Conservation (phyloP, 2,113 vertebrate genomes). For the Ondatra zibethicus region DNA sequence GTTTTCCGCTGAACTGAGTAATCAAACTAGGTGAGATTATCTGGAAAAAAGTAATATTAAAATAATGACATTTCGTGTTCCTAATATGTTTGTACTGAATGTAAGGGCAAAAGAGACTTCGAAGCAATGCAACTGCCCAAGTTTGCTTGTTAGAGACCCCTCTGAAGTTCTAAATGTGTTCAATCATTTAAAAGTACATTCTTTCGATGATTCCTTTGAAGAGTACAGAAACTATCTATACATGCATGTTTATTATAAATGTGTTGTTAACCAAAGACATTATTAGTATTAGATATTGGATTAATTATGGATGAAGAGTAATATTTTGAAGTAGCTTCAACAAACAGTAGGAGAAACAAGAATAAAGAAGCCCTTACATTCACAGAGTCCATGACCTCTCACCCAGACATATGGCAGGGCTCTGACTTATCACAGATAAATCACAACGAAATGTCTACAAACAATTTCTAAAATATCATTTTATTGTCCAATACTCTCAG, state of each 20-base stretch:
- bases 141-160: not conserved
- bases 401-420: not conserved
- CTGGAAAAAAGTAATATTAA: not conserved
- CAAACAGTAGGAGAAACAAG: not conserved
- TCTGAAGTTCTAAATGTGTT: not conserved
- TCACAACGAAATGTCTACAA: not conserved
- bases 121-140: not conserved
- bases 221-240: not conserved
- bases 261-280: not conserved
- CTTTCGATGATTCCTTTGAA: not conserved
- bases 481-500: not conserved
- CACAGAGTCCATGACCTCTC: not conserved
- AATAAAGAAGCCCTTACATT: not conserved
- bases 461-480: not conserved
- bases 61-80: not conserved
- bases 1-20: not conserved
- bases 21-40: not conserved
- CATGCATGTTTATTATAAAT: not conserved
- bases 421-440: not conserved
- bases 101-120: not conserved
- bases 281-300: not conserved
- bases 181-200: not conserved
- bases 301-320: not conserved
- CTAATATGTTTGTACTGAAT: not conserved
- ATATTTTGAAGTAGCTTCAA: not conserved